Conservation (phyloP, 2,888 invertebrate species). For the Drosophila cognata region DNA sequence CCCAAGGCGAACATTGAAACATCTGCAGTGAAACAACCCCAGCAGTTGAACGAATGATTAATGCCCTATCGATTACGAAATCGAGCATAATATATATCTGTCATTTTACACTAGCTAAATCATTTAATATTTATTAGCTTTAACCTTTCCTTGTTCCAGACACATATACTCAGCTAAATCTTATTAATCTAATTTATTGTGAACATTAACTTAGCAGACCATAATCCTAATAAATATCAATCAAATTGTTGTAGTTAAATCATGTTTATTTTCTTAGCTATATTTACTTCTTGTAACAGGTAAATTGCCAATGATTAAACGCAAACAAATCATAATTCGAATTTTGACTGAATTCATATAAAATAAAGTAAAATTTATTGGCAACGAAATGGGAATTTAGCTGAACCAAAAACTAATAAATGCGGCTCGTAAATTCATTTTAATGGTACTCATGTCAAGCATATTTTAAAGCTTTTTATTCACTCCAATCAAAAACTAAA, state of each 20-base stretch:
- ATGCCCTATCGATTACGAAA: slow-evolving; percentile 10
- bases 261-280: not conserved
- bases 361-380: not conserved
- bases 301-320: not conserved
- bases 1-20: slow-evolving; percentile 20
- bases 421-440: not conserved
- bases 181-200: not conserved
- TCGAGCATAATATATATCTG: not conserved
- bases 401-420: not conserved
- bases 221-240: not conserved
- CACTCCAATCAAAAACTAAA: not conserved
- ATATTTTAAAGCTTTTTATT: too few species aligned
- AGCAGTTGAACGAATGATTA: slow-evolving; percentile 1
- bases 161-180: not conserved
- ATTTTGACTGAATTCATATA: not conserved
- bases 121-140: not conserved
- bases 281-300: not conserved
- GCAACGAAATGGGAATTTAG: too few species aligned
- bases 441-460: too few species aligned
- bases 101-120: not conserved
- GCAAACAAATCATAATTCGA: not conserved
- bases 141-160: not conserved
- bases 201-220: not conserved
- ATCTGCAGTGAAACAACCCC: slow-evolving; percentile 32
- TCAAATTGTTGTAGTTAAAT: not conserved